Base-by-base conservation (phyloP, 2,888 invertebrate genomes). In the Drosophila setosimentum region DNA sequence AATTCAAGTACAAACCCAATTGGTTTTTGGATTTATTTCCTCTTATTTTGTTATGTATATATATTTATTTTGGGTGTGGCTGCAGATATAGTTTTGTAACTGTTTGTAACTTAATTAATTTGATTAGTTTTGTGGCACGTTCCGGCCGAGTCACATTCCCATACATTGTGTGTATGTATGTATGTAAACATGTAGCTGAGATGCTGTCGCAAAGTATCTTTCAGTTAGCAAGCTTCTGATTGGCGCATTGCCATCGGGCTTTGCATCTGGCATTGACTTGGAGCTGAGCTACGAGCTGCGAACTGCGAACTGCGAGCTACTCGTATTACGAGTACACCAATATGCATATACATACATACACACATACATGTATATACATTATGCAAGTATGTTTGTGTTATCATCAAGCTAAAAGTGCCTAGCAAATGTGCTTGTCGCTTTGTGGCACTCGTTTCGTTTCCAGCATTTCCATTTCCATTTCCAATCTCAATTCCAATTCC, bases 381-480 rank as follows among this genome's bases (percentile, higher is more conserved):
- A 11, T 53, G n/a, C 58, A 18, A 51, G 33, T 61, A 13, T 54
- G 30, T 50, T 29, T 63, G 45, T 68, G 53, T 65, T 78, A 78
- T 78, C 78, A 75, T 64, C 49, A 50, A 40, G 53, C 55, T 33
- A 35, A 64, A 64, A 70, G 54, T 55, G 33, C 21, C 54, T 59
- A 37, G 7, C 59, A 58, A 49, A 30, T 57, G 63, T 29, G 37
- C 45, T 74, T 61, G 57, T 35, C 18, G 61, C 33, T 30, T 55
- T 50, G 45, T 32, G 63, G 18, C 27, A 53, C 70, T 57, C 59
- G 88, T 85, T 88, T 82, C 86, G 64, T 64, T 85, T 80, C 85
- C 88, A 76, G 73, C 83, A 81, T 64, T 86, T 87, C 82, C 73
- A 79, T 64, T 86, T 87, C 82, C 73, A 73, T 62, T 74, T 79